phyloP scores from a whole-genome alignment of 2,888 invertebrate species.

The Chaetogeoica ovagalla region DNA sequence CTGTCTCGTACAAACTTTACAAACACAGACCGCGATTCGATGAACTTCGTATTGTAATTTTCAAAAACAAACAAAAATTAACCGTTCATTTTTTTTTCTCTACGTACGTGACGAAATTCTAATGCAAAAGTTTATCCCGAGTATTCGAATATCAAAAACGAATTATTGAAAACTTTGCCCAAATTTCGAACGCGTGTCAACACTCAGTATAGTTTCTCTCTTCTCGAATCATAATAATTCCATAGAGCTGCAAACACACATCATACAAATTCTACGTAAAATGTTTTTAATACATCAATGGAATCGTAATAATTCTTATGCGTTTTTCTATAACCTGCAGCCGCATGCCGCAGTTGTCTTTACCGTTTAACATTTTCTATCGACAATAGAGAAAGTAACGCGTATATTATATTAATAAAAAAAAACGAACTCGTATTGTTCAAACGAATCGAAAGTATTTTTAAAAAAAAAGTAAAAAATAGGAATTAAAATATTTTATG shows the following conservation, averaged over 20 bases:
- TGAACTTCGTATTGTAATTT: not conserved
- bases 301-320: no score
- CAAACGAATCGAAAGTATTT: not conserved
- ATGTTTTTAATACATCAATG: no score
- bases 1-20: constrained; percentile 7
- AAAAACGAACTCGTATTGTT: no score
- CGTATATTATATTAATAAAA: no score
- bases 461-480: not conserved
- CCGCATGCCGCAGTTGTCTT: no score
- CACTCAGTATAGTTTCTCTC: no score
- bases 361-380: no score
- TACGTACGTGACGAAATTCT: constrained; percentile 1
- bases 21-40: not conserved
- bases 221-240: no score
- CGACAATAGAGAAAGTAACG: no score
- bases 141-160: not conserved
- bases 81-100: constrained; percentile 10
- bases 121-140: constrained; percentile 1
- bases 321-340: no score
- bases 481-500: not conserved
- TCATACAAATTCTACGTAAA: no score
- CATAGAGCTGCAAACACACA: no score
- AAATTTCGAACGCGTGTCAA: not conserved
- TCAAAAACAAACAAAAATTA: not conserved
- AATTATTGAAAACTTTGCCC: constrained; percentile 20